phyloP scores from a whole-genome alignment of 1,140 invertebrate species.

The Pogonognathellus flavescens region DNA sequence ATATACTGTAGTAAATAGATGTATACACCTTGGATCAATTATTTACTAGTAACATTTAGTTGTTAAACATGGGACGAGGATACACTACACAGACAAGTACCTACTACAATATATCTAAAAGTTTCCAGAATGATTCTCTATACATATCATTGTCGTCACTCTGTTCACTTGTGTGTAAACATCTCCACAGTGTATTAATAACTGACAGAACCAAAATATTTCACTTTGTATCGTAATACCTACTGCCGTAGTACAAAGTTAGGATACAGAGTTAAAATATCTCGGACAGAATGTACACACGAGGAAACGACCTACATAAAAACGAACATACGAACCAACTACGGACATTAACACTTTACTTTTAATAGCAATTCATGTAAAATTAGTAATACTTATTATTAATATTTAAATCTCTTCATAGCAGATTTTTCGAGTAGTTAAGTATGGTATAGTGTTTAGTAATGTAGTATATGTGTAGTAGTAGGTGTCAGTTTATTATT shows the following conservation, averaged over 20 bases:
- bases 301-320: neutral
- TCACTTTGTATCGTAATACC: neutral
- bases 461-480: neutral
- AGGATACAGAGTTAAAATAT: neutral
- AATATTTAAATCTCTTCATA: conserved; percentile 43
- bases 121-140: no score
- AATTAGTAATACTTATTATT: conserved; percentile 43
- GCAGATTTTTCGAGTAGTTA: conserved; percentile 32
- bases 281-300: neutral
- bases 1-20: no score
- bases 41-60: no score
- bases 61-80: no score
- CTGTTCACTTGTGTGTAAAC: no score
- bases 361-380: conserved; percentile 39
- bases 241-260: neutral
- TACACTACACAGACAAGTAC: no score
- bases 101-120: no score
- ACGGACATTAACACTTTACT: conserved; percentile 2
- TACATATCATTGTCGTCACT: no score
- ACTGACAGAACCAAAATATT: no score
- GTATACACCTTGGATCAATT: no score
- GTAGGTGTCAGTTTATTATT: neutral
- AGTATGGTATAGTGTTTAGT: neutral
- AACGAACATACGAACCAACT: conserved; percentile 1
- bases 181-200: no score